Evolutionary conservation across 2,797 vertebrate genomes (phyloP), one percentile per base, ranked within the genome.

Genomic region (Chaenodraco wilsoni): DNA sequence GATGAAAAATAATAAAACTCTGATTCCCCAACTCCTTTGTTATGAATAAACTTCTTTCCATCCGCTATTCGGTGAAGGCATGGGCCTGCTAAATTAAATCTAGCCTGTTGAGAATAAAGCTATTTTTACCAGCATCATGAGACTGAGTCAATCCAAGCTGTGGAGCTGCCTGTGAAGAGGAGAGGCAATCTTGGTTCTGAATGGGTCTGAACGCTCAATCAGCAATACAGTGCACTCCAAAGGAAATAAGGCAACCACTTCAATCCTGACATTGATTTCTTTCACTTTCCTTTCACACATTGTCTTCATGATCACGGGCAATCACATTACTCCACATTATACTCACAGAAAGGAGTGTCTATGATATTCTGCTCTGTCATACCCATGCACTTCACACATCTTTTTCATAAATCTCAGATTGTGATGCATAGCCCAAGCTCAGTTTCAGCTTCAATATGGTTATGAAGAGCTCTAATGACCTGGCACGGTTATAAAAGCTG

Each of bases 101-200:
- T 77, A 71, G 84, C 87, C 91, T 83, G 85, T 87, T 85, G 90
- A 92, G 91, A 89, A 90, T 81, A 83, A 73, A 69, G 89, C 92
- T 94, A 93, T 95, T 95, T 95, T 92, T 94, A 92, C 90, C 86
- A 56, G 81, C 84, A 83, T 90, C 88, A 86, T 84, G 90, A 94
- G 92, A 88, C 85, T 76, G 80, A 76, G 90, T 92, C 92, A 91
- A 91, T 93, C 88, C 81, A 75, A 76, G 81, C 85, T 78, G 33
- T 37, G 82, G 83, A 84, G 90, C 84, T 83, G 86, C 87, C 88
- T 89, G 73, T 89, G 88, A 91, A 91, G 77, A 86, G 84, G 70
- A 84, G 87, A 92, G 80, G 89, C 92, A 93, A 93, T 93, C 90
- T 92, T 69, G 71, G 79, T 84, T 86, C 76, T 91, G 90, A 91